phyloP scores from a whole-genome alignment of 1,140 invertebrate species.

The Babylonia areolata region DNA sequence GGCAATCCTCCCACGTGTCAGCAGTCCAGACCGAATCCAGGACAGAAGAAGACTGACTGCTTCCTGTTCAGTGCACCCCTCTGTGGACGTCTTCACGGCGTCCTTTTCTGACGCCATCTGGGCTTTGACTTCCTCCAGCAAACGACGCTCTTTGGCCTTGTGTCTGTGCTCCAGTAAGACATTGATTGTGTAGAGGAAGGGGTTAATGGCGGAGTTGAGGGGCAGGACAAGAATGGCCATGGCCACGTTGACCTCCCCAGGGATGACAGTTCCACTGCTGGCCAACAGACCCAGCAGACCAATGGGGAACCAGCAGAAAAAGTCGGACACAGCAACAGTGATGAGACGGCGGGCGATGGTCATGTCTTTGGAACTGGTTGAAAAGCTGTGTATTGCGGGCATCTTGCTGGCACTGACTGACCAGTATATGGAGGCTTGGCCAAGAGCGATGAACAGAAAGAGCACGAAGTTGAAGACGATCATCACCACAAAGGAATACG shows the following conservation, averaged over 20 bases:
- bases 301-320: neutral
- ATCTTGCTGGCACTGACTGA: neutral
- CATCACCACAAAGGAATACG: constrained; percentile 51
- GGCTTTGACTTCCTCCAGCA: neutral
- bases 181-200: neutral
- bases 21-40: neutral
- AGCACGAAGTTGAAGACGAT: constrained; percentile 49
- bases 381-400: neutral
- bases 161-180: neutral
- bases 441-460: constrained; percentile 49
- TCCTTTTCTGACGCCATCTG: neutral
- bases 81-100: neutral
- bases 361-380: neutral
- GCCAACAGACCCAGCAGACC: neutral
- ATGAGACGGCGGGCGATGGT: neutral
- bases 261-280: neutral
- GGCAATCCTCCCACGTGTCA: neutral
- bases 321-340: neutral
- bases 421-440: constrained; percentile 40
- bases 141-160: neutral
- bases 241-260: neutral
- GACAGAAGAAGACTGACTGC: neutral
- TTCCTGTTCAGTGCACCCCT: neutral
- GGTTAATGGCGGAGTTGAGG: neutral
- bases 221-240: neutral